Evolutionary conservation across 2,113 vertebrate species (phyloP), one percentile per base, ranked within the genome.

Genomic region (Channa argus): DNA sequence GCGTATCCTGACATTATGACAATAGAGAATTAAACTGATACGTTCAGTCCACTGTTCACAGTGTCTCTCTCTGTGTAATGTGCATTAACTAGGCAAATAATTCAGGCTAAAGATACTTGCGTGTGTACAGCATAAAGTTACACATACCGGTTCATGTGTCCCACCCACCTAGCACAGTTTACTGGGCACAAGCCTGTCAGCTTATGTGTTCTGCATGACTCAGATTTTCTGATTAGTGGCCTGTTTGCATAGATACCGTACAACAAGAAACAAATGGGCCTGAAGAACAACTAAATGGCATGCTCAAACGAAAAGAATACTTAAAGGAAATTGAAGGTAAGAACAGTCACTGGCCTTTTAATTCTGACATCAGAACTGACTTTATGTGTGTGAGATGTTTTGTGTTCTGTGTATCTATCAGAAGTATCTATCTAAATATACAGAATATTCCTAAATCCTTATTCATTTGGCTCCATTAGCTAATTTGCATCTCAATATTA

Each of bases 191-290:
- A 72, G 63, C 79, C 24, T 88, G 80, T 86, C 80, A 79, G 71
- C 66, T 90, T 70, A 74, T 85, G 79, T 68, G 82, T 85, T 88
- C 89, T 80, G 84, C 74, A 85, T 93, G 92, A 92, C 86, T 92
- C 91, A 92, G 79, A 89, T 82, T 82, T 91, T 90, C 82, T 89
- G 79, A 88, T 90, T 90, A 85, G 84, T 56, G 62, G 56, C 80
- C 59, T 84, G 83, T 86, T 92, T 89, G 78, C 83, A 86, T 86
- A 86, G 90, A 90, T 88, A 88, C 85, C 84, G 77, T 33, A 45
- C 78, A 91, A 89, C 74, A 79, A 83, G 70, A 85, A 86, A 73
- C 77, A 85, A 88, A 84, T 63, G 64, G 52, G 64, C 15, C 70
- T 36, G 15, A 54, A 70, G 71, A 55, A 77, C 64, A 77, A 52